Evolutionary conservation across 2,797 vertebrate genomes (phyloP).

Genomic region (Alectoris magna): DNA sequence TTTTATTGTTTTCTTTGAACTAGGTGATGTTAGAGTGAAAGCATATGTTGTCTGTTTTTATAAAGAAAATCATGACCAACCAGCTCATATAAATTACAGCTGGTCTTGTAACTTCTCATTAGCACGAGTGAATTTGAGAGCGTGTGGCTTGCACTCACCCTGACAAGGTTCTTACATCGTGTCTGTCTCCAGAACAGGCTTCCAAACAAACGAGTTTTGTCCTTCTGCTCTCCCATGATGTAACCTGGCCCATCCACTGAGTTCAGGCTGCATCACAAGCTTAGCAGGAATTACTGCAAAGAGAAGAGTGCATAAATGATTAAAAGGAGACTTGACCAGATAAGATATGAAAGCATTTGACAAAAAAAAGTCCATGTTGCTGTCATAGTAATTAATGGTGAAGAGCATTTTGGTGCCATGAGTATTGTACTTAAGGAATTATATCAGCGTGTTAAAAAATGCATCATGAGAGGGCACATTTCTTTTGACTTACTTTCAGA

Average conservation of each 20-base stretch:
- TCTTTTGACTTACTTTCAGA: conserved; percentile 42
- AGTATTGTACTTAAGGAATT: conserved; percentile 66
- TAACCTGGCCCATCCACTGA: conserved; percentile 36
- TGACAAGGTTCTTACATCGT: conserved; percentile 41
- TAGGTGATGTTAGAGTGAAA: conserved; percentile 59
- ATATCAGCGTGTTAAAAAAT: conserved; percentile 67
- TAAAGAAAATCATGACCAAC: conserved; percentile 39
- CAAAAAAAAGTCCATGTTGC: not conserved
- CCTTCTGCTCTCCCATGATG: conserved; percentile 50
- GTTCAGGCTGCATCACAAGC: conserved; percentile 40
- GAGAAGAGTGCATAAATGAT: conserved; percentile 32
- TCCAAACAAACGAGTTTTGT: not conserved
- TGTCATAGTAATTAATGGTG: conserved; percentile 66
- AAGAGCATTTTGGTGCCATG: conserved; percentile 59
- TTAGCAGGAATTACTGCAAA: conserved; percentile 42
- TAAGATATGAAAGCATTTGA: conserved; percentile 24
- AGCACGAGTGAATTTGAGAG: conserved; percentile 28
- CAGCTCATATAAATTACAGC: conserved; percentile 14
- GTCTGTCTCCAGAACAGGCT: conserved; percentile 41
- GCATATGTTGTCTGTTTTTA: conserved; percentile 57
- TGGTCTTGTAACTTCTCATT: conserved; percentile 37
- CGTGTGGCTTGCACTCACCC: conserved; percentile 27
- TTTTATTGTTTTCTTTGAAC: conserved; percentile 63
- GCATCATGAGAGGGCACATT: conserved; percentile 58
- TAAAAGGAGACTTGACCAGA: conserved; percentile 53